Percentiles rank a stretch among this genome's conserved stretches.
Conservation (phyloP, 2,797 vertebrate genomes). For the Ceryle rudis region DNA sequence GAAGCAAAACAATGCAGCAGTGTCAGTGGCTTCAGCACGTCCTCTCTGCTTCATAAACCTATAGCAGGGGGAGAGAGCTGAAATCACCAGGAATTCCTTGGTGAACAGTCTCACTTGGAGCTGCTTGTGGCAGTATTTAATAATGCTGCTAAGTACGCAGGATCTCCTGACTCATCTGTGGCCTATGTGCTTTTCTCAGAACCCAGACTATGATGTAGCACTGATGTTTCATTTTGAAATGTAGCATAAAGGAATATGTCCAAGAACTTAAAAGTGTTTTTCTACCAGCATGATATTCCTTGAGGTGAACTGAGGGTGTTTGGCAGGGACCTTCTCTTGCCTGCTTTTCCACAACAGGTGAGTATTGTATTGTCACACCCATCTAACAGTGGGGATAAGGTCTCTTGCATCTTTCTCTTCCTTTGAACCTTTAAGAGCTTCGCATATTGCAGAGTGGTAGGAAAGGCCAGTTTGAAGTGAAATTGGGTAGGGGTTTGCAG, state of each 20-base stretch:
- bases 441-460: not conserved
- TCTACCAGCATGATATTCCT: not conserved
- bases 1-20: not conserved
- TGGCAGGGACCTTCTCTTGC: not conserved
- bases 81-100: not conserved
- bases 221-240: not conserved
- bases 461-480: not conserved
- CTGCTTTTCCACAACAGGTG: not conserved
- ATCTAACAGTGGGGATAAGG: not conserved
- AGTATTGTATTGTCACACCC: accelerated
- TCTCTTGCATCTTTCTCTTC: not conserved
- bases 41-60: not conserved
- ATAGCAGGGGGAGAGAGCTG: not conserved
- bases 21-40: not conserved
- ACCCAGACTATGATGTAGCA: not conserved
- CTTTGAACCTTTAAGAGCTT: not conserved
- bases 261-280: not conserved
- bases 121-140: not conserved
- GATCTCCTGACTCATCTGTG: not conserved
- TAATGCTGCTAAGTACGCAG: not conserved
- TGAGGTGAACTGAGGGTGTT: not conserved
- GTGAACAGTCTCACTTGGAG: not conserved
- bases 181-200: not conserved
- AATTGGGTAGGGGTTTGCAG: not conserved
- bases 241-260: not conserved